Conservation (phyloP, 2,113 vertebrate genomes). For the Larimichthys polyactis region DNA sequence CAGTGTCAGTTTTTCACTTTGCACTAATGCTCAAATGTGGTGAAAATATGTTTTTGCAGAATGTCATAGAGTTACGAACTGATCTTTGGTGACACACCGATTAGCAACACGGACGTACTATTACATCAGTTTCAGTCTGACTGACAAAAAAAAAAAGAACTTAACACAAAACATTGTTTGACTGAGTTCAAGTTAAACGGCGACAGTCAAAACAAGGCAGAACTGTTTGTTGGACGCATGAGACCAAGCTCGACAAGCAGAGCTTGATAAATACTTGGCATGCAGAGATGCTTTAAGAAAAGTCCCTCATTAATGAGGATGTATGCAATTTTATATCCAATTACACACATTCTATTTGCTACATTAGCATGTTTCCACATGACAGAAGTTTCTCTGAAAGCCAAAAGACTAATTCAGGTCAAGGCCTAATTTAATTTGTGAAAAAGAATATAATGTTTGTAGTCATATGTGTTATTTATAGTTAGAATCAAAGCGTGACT, state of each 20-base stretch:
- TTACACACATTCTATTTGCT: slow-evolving; percentile 23
- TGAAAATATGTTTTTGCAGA: neutral
- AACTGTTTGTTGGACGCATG: neutral
- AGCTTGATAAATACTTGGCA: slow-evolving; percentile 4
- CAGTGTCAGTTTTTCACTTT: neutral
- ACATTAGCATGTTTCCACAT: slow-evolving; percentile 1
- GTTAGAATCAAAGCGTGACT: neutral
- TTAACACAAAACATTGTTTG: neutral
- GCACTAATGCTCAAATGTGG: neutral
- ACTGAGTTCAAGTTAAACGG: neutral
- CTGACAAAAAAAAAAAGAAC: neutral
- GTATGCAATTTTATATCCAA: neutral
- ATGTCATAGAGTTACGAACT: neutral
- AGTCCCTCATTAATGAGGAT: slow-evolving; percentile 2
- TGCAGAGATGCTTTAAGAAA: slow-evolving; percentile 23
- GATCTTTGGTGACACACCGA: neutral
- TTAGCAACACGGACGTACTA: neutral
- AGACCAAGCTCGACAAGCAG: neutral
- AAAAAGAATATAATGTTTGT: neutral
- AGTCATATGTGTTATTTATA: neutral
- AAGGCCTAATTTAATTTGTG: slow-evolving; percentile 12
- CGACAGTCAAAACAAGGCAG: neutral
- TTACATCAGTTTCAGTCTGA: neutral
- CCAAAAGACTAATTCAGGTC: neutral
- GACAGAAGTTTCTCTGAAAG: slow-evolving; percentile 19